These are phyloP conservation scores for Aspidoscelis tigris DNA, from an alignment of 2,113 vertebrate species.

Conservation along the genomic window DNA sequence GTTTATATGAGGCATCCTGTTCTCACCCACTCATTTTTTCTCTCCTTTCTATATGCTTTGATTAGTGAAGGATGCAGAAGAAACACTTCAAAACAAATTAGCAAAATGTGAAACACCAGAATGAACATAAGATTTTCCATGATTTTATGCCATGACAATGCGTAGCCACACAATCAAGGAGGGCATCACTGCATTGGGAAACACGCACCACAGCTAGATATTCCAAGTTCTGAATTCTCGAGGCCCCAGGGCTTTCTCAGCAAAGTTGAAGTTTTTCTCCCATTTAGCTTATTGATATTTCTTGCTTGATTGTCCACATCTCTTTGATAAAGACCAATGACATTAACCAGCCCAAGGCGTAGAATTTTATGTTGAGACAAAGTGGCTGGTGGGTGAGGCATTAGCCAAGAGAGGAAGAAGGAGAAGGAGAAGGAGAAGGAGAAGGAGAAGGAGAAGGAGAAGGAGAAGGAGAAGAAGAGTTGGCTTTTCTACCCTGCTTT, in stretches of 20 bases:
- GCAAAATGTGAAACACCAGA: not conserved
- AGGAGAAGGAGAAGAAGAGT: too few species aligned
- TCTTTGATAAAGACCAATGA: too few species aligned
- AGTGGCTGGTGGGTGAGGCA: too few species aligned
- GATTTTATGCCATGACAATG: conserved; percentile 10
- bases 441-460: too few species aligned
- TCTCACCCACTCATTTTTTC: not conserved
- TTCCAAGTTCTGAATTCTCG: conserved; percentile 12
- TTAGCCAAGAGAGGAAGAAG: too few species aligned
- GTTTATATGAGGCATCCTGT: not conserved
- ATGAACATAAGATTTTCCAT: not conserved
- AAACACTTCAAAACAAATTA: conserved; percentile 17
- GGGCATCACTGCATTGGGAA: not conserved
- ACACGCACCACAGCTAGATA: not conserved
- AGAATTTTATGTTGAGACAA: too few species aligned
- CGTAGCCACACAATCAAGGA: not conserved
- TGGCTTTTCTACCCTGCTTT: too few species aligned
- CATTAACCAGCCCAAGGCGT: too few species aligned
- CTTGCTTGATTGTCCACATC: not conserved
- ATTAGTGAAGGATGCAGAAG: not conserved
- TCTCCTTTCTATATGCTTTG: not conserved
- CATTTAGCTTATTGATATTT: conserved; percentile 4
- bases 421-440: too few species aligned
- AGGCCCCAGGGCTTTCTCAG: conserved; percentile 26
- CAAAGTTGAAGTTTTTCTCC: not conserved